Conservation (phyloP, 2,113 vertebrate species). For the Pimephales promelas region DNA sequence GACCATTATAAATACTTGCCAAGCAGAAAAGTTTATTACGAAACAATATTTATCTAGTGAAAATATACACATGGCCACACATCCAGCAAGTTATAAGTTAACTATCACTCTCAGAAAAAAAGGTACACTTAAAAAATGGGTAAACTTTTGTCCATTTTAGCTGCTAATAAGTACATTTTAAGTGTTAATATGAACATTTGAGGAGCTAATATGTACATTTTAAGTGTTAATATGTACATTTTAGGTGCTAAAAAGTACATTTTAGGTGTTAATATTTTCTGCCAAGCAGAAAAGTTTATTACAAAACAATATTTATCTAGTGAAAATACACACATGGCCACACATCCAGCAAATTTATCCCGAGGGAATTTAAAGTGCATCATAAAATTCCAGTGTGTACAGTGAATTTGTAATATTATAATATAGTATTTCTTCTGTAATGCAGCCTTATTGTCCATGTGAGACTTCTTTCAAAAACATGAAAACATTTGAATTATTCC, state of each 20-base stretch:
- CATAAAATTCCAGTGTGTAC: neutral
- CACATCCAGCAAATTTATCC: neutral
- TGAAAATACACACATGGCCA: neutral
- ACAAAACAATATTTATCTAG: neutral
- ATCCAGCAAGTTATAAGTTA: neutral
- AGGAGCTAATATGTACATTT: too few species aligned
- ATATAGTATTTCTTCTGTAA: neutral
- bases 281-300: neutral
- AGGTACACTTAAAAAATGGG: too few species aligned
- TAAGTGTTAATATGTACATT: too few species aligned
- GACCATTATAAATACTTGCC: neutral
- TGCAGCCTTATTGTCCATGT: neutral
- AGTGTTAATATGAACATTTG: too few species aligned
- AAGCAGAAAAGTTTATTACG: neutral
- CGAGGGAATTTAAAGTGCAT: neutral
- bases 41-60: neutral
- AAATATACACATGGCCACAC: neutral
- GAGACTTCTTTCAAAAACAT: neutral
- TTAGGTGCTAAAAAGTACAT: too few species aligned
- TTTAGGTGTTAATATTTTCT: too few species aligned
- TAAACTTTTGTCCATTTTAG: too few species aligned
- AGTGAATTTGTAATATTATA: neutral
- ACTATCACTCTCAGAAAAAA: too few species aligned
- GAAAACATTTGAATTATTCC: neutral
- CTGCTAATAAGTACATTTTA: too few species aligned